Percentiles rank a stretch among this genome's conserved stretches.
phyloP scores from a whole-genome alignment of 2,797 vertebrate genomes.

The Acipenser ruthenus region DNA sequence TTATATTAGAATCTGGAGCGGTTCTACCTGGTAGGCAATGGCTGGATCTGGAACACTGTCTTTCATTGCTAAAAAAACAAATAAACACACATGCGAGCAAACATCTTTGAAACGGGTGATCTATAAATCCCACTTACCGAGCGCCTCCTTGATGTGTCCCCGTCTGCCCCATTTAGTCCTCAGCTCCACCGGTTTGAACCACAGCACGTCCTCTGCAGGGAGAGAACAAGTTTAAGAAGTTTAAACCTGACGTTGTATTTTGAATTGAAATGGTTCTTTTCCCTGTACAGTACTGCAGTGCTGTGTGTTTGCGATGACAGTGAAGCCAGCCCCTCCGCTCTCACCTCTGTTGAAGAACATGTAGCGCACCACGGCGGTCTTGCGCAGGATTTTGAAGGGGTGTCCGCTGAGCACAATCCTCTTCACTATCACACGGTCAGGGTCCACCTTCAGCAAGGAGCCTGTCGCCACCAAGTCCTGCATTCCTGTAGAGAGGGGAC shows the following conservation, averaged over 20 bases:
- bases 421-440: conserved; percentile 79
- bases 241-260: no score
- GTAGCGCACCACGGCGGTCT: conserved; percentile 81
- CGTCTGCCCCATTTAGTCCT: conserved; percentile 93
- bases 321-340: fast-evolving
- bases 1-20: no score
- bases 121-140: conserved; percentile 61
- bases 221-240: no score
- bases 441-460: conserved; percentile 79
- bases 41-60: neutral
- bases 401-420: conserved; percentile 90
- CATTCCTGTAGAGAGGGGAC: conserved; percentile 52
- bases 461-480: conserved; percentile 89
- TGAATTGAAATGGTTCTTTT: no score
- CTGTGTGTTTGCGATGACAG: neutral
- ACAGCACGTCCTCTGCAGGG: conserved; percentile 81
- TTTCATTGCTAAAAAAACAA: neutral
- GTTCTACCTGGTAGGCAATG: no score
- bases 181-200: conserved; percentile 95
- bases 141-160: conserved; percentile 90
- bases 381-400: conserved; percentile 89
- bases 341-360: conserved; percentile 96
- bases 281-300: neutral
- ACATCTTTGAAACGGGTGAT: no score
- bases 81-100: neutral